Percentiles rank a stretch among this genome's conserved stretches.
These are phyloP conservation scores for Aldrovandia affinis DNA, from an alignment of 2,797 vertebrate species.

Conservation along the genomic window DNA sequence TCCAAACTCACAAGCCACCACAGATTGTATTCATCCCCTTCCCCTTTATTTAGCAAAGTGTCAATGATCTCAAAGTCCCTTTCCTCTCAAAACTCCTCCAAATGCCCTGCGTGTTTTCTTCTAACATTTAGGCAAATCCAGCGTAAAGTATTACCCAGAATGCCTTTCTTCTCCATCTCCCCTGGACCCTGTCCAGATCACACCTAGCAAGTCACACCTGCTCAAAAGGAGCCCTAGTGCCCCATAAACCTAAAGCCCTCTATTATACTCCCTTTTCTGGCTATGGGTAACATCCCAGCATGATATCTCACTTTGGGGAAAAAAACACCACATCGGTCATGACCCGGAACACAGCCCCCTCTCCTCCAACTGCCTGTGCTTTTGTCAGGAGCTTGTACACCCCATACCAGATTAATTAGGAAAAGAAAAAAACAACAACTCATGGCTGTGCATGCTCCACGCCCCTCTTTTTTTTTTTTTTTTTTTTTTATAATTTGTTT, in stretches of 20 bases:
- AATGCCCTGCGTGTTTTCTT: neutral
- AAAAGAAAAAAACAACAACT: too few species aligned
- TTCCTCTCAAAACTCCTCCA: neutral
- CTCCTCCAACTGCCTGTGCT: too few species aligned
- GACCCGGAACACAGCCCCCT: too few species aligned
- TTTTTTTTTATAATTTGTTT: too few species aligned
- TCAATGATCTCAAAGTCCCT: neutral
- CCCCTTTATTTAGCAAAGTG: neutral
- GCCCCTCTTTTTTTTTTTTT: too few species aligned
- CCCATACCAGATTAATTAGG: too few species aligned
- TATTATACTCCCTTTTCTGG: neutral
- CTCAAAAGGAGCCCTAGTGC: neutral
- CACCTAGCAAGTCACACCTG: neutral
- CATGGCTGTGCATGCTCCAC: too few species aligned
- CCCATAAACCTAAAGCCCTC: neutral
- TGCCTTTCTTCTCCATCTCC: neutral
- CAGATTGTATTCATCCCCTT: neutral
- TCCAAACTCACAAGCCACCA: neutral
- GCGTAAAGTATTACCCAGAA: neutral
- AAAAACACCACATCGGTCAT: too few species aligned
- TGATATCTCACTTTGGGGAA: neutral
- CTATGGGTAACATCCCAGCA: neutral
- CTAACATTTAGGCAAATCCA: neutral
- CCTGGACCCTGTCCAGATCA: neutral
- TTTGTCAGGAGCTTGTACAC: too few species aligned